These are phyloP conservation scores for Montifringilla adamsi DNA, from an alignment of 2,113 vertebrate species.

Conservation along the genomic window DNA sequence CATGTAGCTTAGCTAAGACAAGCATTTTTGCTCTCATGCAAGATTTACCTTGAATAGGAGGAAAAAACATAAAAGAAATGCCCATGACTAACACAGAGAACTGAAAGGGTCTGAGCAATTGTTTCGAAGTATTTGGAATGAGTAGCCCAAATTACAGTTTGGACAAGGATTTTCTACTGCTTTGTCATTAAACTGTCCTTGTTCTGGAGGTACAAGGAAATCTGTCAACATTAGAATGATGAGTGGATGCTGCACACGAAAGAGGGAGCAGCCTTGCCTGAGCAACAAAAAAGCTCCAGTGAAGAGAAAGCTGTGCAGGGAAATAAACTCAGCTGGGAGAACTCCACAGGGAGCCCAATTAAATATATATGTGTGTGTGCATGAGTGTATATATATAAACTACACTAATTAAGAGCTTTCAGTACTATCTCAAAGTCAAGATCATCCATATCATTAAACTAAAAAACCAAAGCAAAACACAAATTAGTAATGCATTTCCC, in stretches of 20 bases:
- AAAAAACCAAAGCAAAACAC: neutral
- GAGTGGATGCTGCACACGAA: neutral
- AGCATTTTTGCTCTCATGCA: neutral
- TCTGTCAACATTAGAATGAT: neutral
- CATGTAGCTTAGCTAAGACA: neutral
- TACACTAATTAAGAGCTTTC: neutral
- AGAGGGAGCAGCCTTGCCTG: neutral
- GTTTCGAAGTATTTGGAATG: neutral
- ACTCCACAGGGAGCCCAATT: neutral
- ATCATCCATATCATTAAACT: neutral
- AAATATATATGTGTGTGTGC: neutral
- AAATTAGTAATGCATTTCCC: neutral
- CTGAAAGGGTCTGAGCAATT: neutral
- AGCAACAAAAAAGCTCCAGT: neutral
- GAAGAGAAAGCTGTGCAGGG: neutral
- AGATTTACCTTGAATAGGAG: neutral
- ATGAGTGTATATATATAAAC: neutral
- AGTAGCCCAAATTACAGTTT: neutral
- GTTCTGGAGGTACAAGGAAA: neutral
- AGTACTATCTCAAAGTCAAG: neutral
- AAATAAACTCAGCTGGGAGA: neutral
- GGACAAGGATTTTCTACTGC: neutral
- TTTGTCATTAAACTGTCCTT: neutral
- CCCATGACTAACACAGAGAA: neutral
- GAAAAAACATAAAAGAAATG: neutral